Conservation (phyloP, 1,140 invertebrate genomes). For the Hydropsyche tenuis region DNA sequence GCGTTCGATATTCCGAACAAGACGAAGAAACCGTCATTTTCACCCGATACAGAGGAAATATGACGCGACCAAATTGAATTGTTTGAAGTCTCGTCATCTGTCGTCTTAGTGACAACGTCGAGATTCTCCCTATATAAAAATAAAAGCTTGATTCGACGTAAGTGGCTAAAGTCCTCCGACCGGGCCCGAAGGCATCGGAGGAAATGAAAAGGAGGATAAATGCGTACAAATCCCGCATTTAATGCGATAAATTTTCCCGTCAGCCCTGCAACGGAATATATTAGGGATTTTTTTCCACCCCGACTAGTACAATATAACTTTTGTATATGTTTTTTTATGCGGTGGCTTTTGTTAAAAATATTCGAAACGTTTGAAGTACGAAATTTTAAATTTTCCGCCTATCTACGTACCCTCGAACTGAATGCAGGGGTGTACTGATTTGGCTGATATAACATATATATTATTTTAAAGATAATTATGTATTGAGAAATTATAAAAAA, state of each 20-base stretch:
- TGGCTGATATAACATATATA: no score
- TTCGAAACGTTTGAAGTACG: no score
- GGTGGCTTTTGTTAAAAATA: no score
- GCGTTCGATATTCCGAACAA: no score
- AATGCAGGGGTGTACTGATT: no score
- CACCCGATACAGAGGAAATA: background rate
- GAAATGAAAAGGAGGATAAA: background rate
- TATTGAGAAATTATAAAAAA: no score
- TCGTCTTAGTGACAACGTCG: conserved; percentile 1
- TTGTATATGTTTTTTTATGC: no score
- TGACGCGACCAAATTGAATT: conserved; percentile 7
- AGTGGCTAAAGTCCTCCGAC: background rate
- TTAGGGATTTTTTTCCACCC: no score
- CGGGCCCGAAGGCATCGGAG: background rate
- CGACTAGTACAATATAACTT: no score
- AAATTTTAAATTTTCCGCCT: no score
- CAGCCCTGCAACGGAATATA: background rate
- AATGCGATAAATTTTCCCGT: background rate
- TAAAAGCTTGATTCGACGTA: background rate
- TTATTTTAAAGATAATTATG: no score
- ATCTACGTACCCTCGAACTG: no score
- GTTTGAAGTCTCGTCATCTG: conserved; percentile 4
- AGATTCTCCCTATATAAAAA: conserved; percentile 4
- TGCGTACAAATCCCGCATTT: background rate
- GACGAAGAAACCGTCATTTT: background rate